Percentiles rank a stretch among this genome's conserved stretches.
phyloP scores from a whole-genome alignment of 1,140 invertebrate species.

The Pseudomyrmex pallidus region DNA sequence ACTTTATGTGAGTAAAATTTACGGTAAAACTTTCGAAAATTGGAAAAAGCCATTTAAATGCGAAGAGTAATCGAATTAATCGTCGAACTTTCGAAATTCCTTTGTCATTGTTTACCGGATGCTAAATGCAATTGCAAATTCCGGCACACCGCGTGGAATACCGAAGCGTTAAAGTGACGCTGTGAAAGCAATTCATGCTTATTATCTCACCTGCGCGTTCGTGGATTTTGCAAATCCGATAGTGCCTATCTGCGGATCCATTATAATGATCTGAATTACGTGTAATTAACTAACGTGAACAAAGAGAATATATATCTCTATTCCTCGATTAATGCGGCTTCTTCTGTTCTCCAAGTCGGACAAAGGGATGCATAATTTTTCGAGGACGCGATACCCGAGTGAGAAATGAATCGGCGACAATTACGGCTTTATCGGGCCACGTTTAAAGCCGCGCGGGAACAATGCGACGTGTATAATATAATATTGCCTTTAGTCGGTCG shows the following conservation, averaged over 20 bases:
- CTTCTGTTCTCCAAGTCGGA: constrained; percentile 18
- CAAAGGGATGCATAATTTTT: constrained; percentile 51
- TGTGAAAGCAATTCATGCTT: constrained; percentile 19
- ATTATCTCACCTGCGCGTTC: constrained; percentile 36
- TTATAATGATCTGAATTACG: constrained; percentile 48
- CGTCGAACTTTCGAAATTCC: neutral
- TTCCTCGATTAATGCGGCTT: constrained; percentile 26
- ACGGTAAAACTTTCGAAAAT: no score
- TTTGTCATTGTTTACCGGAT: neutral
- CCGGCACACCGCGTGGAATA: neutral
- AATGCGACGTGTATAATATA: constrained; percentile 14
- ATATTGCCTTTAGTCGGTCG: neutral
- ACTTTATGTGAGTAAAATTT: constrained; percentile 5
- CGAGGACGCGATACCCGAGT: neutral
- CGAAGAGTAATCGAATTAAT: neutral
- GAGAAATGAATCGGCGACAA: constrained; percentile 1
- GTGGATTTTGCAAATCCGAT: constrained; percentile 24
- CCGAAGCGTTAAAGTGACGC: neutral
- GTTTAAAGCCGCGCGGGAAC: neutral
- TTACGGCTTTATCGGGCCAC: constrained; percentile 20
- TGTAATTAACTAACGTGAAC: constrained; percentile 40
- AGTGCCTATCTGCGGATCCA: constrained; percentile 1
- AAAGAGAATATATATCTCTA: constrained; percentile 40
- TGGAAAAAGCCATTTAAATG: neutral
- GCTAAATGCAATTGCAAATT: neutral